A percentile compares a stretch with the other conserved stretches of the same genome.
Evolutionary conservation across 2,888 invertebrate species (phyloP).

Genomic region (Troides aeacus): DNA sequence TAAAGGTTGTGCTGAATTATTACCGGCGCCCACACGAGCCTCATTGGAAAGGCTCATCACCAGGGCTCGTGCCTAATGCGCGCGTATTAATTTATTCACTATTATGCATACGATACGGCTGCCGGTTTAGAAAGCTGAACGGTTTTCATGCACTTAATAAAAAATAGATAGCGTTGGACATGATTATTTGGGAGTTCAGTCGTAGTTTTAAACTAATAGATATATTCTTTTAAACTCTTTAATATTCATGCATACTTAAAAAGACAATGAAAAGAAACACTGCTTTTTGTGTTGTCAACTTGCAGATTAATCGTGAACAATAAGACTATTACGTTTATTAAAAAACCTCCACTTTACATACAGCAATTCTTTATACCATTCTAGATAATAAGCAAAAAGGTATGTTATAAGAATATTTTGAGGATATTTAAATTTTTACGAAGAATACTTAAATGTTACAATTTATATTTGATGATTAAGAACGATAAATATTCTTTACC

Average conservation of each 20-base stretch:
- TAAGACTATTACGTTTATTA: too few relatives aligned
- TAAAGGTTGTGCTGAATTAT: slow-evolving; percentile 46
- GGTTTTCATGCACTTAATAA: slow-evolving; percentile 20
- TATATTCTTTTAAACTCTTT: neutral
- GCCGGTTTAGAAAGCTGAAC: slow-evolving; percentile 29
- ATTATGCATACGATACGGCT: slow-evolving; percentile 27
- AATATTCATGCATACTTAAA: neutral
- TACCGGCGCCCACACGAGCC: slow-evolving; percentile 55
- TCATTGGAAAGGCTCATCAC: slow-evolving; percentile 37
- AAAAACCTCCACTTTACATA: too few relatives aligned
- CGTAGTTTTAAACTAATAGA: slow-evolving; percentile 4
- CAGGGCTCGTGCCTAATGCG: slow-evolving; percentile 36
- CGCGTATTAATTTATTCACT: slow-evolving; percentile 26
- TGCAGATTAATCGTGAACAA: neutral
- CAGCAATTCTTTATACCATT: too few relatives aligned
- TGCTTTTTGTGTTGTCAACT: neutral
- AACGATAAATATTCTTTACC: neutral
- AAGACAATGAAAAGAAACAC: neutral
- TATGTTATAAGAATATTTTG: too few relatives aligned
- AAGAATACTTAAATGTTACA: too few relatives aligned
- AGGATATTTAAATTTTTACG: too few relatives aligned
- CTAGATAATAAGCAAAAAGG: too few relatives aligned
- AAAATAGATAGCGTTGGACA: neutral
- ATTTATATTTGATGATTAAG: neutral
- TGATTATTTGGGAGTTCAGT: neutral